Conservation (phyloP, 2,797 vertebrate genomes). For the Atherinosoma microstoma region DNA sequence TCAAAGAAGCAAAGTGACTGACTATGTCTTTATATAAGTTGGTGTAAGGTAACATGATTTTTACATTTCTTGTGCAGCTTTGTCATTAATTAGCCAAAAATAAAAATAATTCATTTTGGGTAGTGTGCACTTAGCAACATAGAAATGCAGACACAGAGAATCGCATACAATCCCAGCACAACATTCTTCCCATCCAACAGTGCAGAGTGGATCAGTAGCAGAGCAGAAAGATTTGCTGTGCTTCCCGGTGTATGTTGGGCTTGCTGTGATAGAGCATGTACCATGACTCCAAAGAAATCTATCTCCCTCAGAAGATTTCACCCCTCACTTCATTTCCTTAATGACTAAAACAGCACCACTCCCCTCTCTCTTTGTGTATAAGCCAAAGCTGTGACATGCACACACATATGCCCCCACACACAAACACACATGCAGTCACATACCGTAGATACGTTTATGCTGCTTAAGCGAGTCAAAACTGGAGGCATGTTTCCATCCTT, state of each 20-base stretch:
- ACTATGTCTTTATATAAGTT: neutral
- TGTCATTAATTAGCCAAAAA: neutral
- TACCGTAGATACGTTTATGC: neutral
- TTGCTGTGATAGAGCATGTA: slow-evolving; percentile 75
- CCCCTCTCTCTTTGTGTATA: slow-evolving; percentile 50
- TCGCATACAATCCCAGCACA: slow-evolving; percentile 13
- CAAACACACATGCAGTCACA: neutral
- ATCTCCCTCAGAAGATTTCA: slow-evolving; percentile 75
- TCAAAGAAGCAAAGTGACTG: neutral
- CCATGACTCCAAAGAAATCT: slow-evolving; percentile 76
- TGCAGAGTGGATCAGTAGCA: slow-evolving; percentile 58
- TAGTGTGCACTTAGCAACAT: slow-evolving; percentile 24
- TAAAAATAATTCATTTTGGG: neutral
- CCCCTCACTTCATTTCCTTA: slow-evolving; percentile 79
- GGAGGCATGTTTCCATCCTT: slow-evolving; percentile 14
- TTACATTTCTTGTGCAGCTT: neutral
- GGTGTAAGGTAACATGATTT: neutral
- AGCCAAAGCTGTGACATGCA: slow-evolving; percentile 22
- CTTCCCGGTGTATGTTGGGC: slow-evolving; percentile 27
- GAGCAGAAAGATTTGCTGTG: slow-evolving; percentile 66
- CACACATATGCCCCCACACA: slow-evolving; percentile 24
- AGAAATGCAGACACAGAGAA: slow-evolving; percentile 27
- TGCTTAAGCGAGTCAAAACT: slow-evolving; percentile 3
- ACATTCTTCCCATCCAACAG: slow-evolving; percentile 42
- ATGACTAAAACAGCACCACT: slow-evolving; percentile 71